Percentiles rank a stretch among this genome's conserved stretches.
Conservation (phyloP, 2,888 invertebrate genomes). For the Caenorhabditis wallacei region DNA sequence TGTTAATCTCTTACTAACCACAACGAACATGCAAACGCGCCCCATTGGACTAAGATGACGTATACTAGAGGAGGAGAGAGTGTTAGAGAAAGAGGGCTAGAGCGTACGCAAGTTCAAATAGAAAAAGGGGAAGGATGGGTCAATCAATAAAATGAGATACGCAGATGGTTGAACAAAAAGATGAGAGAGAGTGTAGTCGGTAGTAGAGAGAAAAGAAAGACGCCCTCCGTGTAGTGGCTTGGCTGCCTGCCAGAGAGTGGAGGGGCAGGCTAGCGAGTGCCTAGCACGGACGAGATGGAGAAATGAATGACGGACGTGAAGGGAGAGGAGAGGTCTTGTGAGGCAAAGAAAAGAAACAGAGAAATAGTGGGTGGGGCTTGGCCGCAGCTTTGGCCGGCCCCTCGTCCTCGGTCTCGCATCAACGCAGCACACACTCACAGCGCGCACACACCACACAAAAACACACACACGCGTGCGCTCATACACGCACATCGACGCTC, state of each 20-base stretch:
- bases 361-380: conserved; percentile 55
- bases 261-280: conserved; percentile 48
- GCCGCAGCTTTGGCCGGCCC: conserved; percentile 56
- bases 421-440: conserved; percentile 26
- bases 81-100: conserved; percentile 11
- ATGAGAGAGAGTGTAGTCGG: background rate
- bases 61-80: conserved; percentile 3
- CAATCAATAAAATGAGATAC: conserved; percentile 17
- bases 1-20: background rate
- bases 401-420: conserved; percentile 41
- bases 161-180: conserved; percentile 12
- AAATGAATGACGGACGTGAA: conserved; percentile 62
- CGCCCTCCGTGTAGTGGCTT: conserved; percentile 10
- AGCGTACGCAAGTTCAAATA: conserved; percentile 20
- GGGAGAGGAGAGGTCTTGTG: conserved; percentile 8
- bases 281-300: conserved; percentile 59
- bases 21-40: conserved; percentile 35
- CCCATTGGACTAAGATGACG: conserved; percentile 34
- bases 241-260: conserved; percentile 51
- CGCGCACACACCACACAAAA: conserved; percentile 22
- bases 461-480: conserved; percentile 28
- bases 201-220: conserved; percentile 13
- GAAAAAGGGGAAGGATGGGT: background rate
- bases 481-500: conserved; percentile 20
- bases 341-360: conserved; percentile 26